phyloP scores from a whole-genome alignment of 2,113 vertebrate genomes.

The human region DNA sequence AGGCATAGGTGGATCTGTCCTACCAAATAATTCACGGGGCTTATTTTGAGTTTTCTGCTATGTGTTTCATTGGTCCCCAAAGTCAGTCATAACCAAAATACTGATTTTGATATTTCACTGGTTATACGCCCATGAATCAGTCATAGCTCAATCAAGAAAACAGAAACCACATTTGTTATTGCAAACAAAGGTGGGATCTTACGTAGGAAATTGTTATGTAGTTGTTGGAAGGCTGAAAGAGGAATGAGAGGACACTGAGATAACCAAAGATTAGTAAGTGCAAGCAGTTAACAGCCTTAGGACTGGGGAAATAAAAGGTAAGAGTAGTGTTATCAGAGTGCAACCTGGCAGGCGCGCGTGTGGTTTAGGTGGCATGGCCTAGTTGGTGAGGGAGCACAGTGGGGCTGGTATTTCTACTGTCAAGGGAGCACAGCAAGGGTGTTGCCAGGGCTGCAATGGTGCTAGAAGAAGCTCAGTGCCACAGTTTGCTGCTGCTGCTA shows the following conservation, averaged over 20 bases:
- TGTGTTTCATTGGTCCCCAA: background rate
- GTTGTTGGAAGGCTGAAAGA: background rate
- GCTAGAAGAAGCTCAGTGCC: background rate
- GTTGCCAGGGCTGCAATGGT: background rate
- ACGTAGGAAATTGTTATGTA: background rate
- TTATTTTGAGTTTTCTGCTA: background rate
- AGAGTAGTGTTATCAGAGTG: background rate
- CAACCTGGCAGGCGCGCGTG: background rate
- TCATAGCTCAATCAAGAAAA: background rate
- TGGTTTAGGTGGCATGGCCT: background rate
- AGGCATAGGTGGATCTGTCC: background rate
- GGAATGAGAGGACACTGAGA: background rate
- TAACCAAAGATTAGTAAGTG: background rate
- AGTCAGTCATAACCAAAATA: background rate
- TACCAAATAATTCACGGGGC: background rate
- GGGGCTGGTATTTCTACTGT: background rate
- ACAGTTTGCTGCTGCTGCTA: background rate
- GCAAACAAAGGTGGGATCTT: background rate
- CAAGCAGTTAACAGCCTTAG: background rate
- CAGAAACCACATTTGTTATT: background rate
- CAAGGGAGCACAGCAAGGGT: background rate
- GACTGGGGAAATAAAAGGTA: background rate
- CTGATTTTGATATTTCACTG: background rate
- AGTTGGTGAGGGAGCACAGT: background rate
- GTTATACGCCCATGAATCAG: background rate